phyloP scores from a whole-genome alignment of 2,113 vertebrate genomes.

The Lanius collurio region DNA sequence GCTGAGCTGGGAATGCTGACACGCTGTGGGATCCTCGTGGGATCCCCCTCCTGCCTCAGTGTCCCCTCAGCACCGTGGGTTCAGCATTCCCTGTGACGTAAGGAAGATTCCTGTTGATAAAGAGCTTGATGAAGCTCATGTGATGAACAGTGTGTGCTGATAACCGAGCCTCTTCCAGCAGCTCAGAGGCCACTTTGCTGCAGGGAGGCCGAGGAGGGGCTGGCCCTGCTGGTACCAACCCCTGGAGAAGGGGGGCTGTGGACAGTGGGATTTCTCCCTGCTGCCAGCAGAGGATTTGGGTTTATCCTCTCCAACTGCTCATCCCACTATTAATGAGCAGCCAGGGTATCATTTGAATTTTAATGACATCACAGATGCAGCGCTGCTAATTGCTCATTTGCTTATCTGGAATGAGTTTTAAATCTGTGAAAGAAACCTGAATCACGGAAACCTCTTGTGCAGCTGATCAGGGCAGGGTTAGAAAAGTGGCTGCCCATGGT shows the following conservation, averaged over 20 bases:
- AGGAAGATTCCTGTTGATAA: not conserved
- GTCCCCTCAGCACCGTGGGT: not conserved
- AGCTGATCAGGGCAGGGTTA: not conserved
- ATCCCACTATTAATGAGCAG: not conserved
- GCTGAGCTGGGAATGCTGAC: not conserved
- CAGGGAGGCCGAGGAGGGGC: fast-evolving
- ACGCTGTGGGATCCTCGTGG: fast-evolving
- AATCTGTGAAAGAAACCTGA: not conserved
- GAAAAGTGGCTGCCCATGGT: not conserved
- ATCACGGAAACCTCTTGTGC: not conserved
- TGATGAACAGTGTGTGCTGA: not conserved
- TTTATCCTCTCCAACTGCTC: not conserved
- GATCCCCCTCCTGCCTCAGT: not conserved
- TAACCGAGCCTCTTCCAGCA: not conserved
- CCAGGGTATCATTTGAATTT: not conserved
- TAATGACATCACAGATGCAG: not conserved
- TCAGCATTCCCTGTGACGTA: fast-evolving
- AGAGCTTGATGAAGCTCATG: fast-evolving
- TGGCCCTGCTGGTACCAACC: not conserved
- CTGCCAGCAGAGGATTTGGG: not conserved
- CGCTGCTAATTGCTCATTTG: constrained; percentile 30
- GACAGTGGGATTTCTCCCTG: not conserved
- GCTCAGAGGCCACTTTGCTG: not conserved
- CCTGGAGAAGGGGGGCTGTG: not conserved
- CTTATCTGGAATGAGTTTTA: not conserved